A percentile compares a stretch with the other conserved stretches of the same genome.
phyloP scores from a whole-genome alignment of 2,113 vertebrate species.

The Limnothrissa miodon region DNA sequence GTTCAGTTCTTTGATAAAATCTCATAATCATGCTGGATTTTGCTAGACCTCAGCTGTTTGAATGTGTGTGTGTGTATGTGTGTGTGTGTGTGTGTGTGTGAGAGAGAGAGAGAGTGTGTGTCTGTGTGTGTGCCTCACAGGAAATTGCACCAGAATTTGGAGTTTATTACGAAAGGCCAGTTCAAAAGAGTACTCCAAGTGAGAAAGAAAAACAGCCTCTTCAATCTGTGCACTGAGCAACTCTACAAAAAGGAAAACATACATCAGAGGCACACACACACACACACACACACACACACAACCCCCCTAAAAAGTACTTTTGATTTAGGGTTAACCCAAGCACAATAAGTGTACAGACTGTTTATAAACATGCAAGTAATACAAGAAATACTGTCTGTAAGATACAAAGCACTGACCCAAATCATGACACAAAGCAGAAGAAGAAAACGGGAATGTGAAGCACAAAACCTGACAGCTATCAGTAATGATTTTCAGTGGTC shows the following conservation, averaged over 20 bases:
- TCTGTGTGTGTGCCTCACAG: constrained; percentile 43
- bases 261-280: background rate
- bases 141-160: constrained; percentile 65
- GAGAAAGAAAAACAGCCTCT: constrained; percentile 3
- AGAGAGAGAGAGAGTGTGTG: background rate
- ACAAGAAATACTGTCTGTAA: too few species aligned
- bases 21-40: constrained; percentile 51
- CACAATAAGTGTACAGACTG: too few species aligned
- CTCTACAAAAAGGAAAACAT: background rate
- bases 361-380: too few species aligned
- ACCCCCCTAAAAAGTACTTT: too few species aligned
- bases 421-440: too few species aligned
- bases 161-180: constrained; percentile 55
- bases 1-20: constrained; percentile 49
- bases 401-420: too few species aligned
- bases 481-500: too few species aligned
- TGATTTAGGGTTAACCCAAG: too few species aligned
- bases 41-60: constrained; percentile 25
- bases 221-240: background rate
- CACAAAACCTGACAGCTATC: too few species aligned
- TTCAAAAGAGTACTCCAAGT: constrained; percentile 57
- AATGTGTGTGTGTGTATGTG: background rate
- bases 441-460: too few species aligned
- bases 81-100: constrained; percentile 13
- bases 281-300: background rate